phyloP scores from a whole-genome alignment of 1,140 invertebrate genomes.

The Arctopsyche grandis region DNA sequence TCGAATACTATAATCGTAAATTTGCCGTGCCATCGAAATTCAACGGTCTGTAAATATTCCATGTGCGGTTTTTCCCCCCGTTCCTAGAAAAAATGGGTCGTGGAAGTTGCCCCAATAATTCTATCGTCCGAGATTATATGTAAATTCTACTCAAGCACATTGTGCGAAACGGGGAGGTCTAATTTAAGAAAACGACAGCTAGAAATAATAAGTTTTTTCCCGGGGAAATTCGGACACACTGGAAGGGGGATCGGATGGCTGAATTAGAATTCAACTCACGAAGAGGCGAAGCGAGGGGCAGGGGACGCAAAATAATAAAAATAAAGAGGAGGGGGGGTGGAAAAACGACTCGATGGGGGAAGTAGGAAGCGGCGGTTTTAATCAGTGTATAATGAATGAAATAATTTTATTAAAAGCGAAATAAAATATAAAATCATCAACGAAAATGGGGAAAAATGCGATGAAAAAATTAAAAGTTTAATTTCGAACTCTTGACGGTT shows the following conservation, averaged over 20 bases:
- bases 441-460: too few species aligned
- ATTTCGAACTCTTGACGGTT: too few species aligned
- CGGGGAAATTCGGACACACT: not conserved
- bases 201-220: conserved; percentile 1
- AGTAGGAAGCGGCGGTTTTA: not conserved
- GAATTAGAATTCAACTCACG: not conserved
- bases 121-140: conserved; percentile 19
- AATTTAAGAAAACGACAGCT: conserved; percentile 5
- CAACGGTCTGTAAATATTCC: too few species aligned
- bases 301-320: not conserved
- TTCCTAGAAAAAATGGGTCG: too few species aligned
- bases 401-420: not conserved
- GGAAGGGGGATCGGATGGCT: not conserved
- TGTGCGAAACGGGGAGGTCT: not conserved
- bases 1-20: too few species aligned
- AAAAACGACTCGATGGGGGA: not conserved
- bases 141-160: not conserved
- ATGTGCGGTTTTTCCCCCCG: too few species aligned
- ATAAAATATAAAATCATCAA: not conserved
- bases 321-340: not conserved
- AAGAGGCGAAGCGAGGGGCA: not conserved
- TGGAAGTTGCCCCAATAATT: not conserved
- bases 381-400: not conserved
- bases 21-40: too few species aligned
- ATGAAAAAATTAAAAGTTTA: too few species aligned